Conservation (phyloP, 2,888 invertebrate species). For the Noctua janthina region DNA sequence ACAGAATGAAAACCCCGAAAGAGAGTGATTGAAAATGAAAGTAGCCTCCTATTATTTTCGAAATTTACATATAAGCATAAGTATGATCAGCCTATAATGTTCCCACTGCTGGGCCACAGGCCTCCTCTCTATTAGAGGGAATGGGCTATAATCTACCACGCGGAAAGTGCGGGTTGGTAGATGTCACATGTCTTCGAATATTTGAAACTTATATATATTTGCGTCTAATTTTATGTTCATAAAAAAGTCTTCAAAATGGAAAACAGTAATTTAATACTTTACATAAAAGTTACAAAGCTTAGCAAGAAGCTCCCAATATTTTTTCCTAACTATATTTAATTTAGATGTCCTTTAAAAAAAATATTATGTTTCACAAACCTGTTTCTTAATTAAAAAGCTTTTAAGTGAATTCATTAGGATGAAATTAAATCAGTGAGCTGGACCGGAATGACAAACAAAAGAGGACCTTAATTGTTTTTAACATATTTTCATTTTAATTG, state of each 20-base stretch:
- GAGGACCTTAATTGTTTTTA: slow-evolving; percentile 28
- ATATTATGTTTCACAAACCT: slow-evolving; percentile 23
- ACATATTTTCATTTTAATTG: slow-evolving; percentile 26
- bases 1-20: slow-evolving; percentile 1
- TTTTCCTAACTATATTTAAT: slow-evolving; percentile 18
- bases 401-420: slow-evolving; percentile 66
- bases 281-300: not conserved
- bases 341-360: slow-evolving; percentile 35
- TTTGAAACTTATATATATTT: no score
- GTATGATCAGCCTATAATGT: no score
- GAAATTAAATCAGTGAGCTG: slow-evolving; percentile 46
- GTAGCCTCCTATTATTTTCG: not conserved
- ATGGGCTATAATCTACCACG: no score
- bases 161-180: no score
- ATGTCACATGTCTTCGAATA: no score
- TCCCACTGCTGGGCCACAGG: no score
- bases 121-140: no score
- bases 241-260: no score
- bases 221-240: no score
- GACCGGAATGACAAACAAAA: slow-evolving; percentile 29
- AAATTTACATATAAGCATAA: no score
- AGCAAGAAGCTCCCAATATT: not conserved
- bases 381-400: slow-evolving; percentile 67
- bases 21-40: not conserved
- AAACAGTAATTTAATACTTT: not conserved